A percentile compares a stretch with the other conserved stretches of the same genome.
Conservation (phyloP, 2,797 vertebrate genomes). For the Liparis tanakae region DNA sequence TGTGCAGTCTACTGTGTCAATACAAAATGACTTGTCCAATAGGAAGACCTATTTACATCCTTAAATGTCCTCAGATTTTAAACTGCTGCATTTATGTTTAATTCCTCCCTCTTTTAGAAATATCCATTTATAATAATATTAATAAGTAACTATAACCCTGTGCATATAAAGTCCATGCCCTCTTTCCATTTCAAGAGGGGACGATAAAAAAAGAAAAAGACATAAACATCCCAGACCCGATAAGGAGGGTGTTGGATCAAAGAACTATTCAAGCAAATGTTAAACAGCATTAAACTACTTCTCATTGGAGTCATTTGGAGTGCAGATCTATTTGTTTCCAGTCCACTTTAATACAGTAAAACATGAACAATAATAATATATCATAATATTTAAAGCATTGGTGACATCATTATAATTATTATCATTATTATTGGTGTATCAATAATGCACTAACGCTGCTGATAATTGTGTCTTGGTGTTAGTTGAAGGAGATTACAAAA, state of each 20-base stretch:
- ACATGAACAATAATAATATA: neutral
- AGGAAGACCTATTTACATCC: slow-evolving; percentile 21
- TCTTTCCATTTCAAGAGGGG: slow-evolving; percentile 5
- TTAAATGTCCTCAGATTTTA: slow-evolving; percentile 14
- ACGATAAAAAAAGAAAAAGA: neutral
- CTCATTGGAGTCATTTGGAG: neutral
- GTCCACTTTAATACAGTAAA: slow-evolving; percentile 2
- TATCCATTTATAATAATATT: neutral
- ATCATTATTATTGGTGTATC: neutral
- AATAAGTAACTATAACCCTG: neutral
- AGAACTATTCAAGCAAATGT: neutral
- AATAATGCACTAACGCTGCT: neutral
- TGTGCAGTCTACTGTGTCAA: slow-evolving; percentile 27
- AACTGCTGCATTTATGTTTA: neutral
- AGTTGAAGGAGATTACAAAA: neutral
- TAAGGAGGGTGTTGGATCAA: neutral
- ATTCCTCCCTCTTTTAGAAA: neutral
- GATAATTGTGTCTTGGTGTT: neutral
- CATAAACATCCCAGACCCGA: neutral
- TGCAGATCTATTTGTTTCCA: neutral
- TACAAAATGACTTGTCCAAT: slow-evolving; percentile 8
- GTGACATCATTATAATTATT: neutral
- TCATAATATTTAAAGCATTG: slow-evolving; percentile 1
- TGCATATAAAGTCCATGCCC: neutral
- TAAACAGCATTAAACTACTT: neutral